Conservation (phyloP, 2,113 vertebrate genomes). For the Oxyruncus cristatus region DNA sequence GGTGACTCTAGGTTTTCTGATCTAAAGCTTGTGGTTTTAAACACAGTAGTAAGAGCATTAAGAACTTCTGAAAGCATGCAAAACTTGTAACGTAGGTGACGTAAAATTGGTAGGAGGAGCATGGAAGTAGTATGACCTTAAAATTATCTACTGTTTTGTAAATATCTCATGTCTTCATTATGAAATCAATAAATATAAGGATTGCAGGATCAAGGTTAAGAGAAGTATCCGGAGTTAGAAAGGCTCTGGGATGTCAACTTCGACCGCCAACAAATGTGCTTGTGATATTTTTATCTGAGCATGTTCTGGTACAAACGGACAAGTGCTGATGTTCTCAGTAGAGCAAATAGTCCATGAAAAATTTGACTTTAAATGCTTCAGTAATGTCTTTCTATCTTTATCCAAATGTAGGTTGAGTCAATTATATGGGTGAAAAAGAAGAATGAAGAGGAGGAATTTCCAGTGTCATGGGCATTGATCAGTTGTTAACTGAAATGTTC, state of each 20-base stretch:
- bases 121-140: background rate
- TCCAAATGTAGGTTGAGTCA: background rate
- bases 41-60: background rate
- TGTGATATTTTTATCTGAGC: background rate
- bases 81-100: background rate
- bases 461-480: background rate
- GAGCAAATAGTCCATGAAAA: slow-evolving; percentile 18
- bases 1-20: background rate
- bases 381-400: slow-evolving; percentile 19
- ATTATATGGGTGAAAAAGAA: background rate
- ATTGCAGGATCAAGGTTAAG: background rate
- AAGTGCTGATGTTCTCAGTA: background rate
- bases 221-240: background rate
- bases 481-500: background rate
- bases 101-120: background rate
- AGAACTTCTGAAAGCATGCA: background rate
- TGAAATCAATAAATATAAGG: background rate
- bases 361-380: background rate
- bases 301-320: background rate
- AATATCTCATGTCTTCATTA: background rate
- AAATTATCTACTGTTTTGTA: background rate
- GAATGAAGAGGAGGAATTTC: background rate
- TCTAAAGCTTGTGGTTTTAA: background rate
- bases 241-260: background rate
- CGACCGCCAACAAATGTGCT: background rate